Percentiles rank a stretch among this genome's conserved stretches.
Conservation (phyloP, 2,888 invertebrate species). For the Scaptomyza parva region DNA sequence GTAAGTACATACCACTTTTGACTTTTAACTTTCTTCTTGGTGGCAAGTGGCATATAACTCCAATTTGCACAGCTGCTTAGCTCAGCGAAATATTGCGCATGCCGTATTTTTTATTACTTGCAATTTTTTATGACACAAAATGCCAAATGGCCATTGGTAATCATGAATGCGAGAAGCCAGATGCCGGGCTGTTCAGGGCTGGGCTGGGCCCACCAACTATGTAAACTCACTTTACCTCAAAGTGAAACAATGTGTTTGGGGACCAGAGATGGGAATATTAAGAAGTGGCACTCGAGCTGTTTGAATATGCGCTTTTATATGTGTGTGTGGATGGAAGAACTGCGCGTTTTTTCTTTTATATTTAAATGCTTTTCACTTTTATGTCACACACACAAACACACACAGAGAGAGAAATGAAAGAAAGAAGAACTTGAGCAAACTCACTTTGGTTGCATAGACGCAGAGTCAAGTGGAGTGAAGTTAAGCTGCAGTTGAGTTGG, state of each 20-base stretch:
- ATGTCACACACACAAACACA: conserved; percentile 56
- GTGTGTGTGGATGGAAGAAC: conserved; percentile 34
- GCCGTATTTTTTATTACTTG: conserved; percentile 31
- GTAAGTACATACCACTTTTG: conserved; percentile 86
- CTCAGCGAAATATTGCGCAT: conserved; percentile 51
- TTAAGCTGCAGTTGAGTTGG: conserved; percentile 25
- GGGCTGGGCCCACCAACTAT: too few relatives aligned
- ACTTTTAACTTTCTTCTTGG: background rate
- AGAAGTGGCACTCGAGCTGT: conserved; percentile 54
- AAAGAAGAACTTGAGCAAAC: conserved; percentile 70
- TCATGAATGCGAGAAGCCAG: conserved; percentile 5
- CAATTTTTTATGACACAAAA: conserved; percentile 56
- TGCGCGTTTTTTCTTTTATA: conserved; percentile 61
- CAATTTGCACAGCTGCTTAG: conserved; percentile 53
- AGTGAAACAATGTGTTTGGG: conserved; percentile 61
- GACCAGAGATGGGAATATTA: conserved; percentile 41
- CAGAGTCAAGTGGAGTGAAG: conserved; percentile 55
- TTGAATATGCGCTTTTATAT: conserved; percentile 41
- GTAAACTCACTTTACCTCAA: conserved; percentile 5
- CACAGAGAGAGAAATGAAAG: conserved; percentile 15
- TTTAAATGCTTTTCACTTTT: conserved; percentile 82
- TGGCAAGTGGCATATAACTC: conserved; percentile 7
- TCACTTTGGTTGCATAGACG: conserved; percentile 63
- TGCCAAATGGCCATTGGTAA: conserved; percentile 34
- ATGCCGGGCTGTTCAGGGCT: too few relatives aligned